Percentiles rank a stretch among this genome's conserved stretches.
These are phyloP conservation scores for Mylabris phalerata DNA, from an alignment of 1,140 invertebrate genomes.

Conservation along the genomic window DNA sequence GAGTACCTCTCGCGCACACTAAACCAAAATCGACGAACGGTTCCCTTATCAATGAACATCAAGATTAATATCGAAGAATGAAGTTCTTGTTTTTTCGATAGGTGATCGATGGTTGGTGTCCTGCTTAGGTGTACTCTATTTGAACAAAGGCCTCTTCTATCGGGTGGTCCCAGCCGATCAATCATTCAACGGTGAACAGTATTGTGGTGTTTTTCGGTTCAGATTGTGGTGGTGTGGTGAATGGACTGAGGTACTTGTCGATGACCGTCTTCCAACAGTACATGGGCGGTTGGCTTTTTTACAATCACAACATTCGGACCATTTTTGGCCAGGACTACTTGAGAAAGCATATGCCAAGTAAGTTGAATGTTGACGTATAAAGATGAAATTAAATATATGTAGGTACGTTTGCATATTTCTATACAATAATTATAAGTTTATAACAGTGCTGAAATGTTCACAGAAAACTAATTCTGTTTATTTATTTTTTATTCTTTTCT, in stretches of 20 bases:
- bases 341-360: conserved; percentile 99
- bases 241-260: conserved; percentile 93
- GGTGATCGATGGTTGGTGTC: conserved; percentile 88
- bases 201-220: conserved; percentile 86
- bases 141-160: conserved; percentile 86
- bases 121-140: conserved; percentile 76
- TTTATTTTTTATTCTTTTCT: background rate
- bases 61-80: too few relatives aligned
- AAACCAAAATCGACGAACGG: too few relatives aligned
- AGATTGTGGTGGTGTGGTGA: conserved; percentile 93
- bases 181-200: conserved; percentile 61
- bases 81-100: conserved; percentile 43
- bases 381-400: background rate
- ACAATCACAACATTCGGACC: conserved; percentile 77
- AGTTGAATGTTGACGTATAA: conserved; percentile 40
- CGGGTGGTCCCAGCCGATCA: conserved; percentile 94
- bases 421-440: background rate
- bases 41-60: too few relatives aligned
- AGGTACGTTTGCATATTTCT: background rate
- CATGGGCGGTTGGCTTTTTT: conserved; percentile 88
- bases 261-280: conserved; percentile 91
- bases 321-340: conserved; percentile 91
- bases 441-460: background rate
- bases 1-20: too few relatives aligned
- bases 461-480: background rate